phyloP scores from a whole-genome alignment of 2,797 vertebrate species.

The Girardinus metallicus region DNA sequence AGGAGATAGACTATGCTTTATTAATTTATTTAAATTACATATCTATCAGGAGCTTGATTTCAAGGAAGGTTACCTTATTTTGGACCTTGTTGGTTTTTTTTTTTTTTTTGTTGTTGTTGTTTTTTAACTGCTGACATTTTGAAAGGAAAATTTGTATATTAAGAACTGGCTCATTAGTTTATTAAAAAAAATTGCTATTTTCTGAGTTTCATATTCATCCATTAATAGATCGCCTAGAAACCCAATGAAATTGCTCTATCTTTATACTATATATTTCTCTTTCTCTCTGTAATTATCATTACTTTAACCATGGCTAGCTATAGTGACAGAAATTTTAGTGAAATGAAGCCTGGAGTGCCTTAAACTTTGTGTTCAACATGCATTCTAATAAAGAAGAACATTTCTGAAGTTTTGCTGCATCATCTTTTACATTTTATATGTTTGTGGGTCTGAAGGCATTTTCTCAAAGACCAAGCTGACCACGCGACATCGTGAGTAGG shows the following conservation, averaged over 20 bases:
- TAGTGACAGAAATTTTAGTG: background rate
- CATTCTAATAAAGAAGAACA: background rate
- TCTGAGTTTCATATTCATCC: background rate
- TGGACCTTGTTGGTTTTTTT: too few species aligned
- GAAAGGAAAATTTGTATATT: background rate
- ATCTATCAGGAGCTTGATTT: background rate
- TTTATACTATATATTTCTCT: too few species aligned
- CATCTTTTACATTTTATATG: background rate
- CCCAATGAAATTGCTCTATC: background rate
- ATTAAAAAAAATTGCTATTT: background rate
- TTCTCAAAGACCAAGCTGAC: constrained; percentile 38
- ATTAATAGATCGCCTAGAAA: background rate
- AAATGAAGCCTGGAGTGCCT: background rate
- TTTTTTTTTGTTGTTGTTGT: too few species aligned
- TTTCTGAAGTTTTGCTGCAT: background rate
- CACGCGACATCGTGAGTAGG: constrained; percentile 50
- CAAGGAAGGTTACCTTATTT: too few species aligned
- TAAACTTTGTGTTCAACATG: background rate
- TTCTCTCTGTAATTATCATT: background rate
- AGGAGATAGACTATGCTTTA: background rate
- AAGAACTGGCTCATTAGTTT: background rate
- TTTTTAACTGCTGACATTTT: background rate
- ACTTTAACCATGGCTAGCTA: background rate
- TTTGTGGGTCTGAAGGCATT: constrained; percentile 19
- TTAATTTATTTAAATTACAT: background rate